Conservation (phyloP, 1,140 invertebrate genomes). For the Eubasilissa regina region DNA sequence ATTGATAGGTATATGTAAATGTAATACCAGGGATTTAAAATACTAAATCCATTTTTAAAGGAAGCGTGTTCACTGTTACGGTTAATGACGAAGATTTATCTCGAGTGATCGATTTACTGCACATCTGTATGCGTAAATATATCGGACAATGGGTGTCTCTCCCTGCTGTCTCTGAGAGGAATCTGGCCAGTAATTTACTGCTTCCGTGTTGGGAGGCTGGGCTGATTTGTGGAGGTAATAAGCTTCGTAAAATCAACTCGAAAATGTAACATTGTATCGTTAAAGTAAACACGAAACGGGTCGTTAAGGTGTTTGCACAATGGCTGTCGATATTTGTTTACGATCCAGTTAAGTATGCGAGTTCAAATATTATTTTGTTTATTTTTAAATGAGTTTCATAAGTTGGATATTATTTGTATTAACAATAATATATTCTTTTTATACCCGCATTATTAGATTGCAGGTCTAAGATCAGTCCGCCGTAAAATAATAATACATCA, state of each 20-base stretch:
- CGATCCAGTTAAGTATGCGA: neutral
- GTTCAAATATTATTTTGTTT: no score
- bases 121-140: neutral
- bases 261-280: conserved; percentile 7
- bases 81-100: no score
- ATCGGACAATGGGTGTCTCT: neutral
- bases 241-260: neutral
- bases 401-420: no score
- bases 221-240: conserved; percentile 19
- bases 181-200: neutral
- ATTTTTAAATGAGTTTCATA: no score
- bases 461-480: no score
- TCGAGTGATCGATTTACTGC: neutral
- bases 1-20: no score
- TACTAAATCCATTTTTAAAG: no score
- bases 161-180: neutral
- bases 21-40: no score
- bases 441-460: no score
- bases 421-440: no score
- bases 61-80: no score
- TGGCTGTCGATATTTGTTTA: neutral
- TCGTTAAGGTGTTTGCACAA: neutral
- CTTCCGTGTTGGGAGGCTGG: conserved; percentile 12
- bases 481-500: no score
- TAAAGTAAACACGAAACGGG: conserved; percentile 7